Percentiles rank a stretch among this genome's conserved stretches.
These are phyloP conservation scores for Cephus pulcher DNA, from an alignment of 2,888 invertebrate species.

Conservation along the genomic window DNA sequence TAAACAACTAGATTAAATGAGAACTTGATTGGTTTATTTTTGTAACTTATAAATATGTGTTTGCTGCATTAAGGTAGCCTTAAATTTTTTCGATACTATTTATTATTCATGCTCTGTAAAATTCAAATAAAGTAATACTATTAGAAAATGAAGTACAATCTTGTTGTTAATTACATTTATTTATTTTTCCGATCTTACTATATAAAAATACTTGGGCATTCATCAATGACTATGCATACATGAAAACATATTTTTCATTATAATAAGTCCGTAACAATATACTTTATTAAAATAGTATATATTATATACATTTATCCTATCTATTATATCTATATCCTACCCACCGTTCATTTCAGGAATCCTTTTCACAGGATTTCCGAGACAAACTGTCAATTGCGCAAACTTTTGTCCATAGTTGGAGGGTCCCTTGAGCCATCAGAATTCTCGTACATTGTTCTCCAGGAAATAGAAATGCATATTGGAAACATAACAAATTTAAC, in stretches of 20 bases:
- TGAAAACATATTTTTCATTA: slow-evolving; percentile 48
- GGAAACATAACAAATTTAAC: too few species aligned
- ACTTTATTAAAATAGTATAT: slow-evolving; percentile 51
- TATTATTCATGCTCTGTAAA: slow-evolving; percentile 1
- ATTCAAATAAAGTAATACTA: neutral
- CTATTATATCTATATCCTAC: slow-evolving; percentile 42
- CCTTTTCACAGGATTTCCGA: slow-evolving; percentile 44
- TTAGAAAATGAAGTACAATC: neutral
- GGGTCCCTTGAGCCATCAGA: slow-evolving; percentile 20
- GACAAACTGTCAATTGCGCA: slow-evolving; percentile 48
- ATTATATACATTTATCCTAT: slow-evolving; percentile 51
- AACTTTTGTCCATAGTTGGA: slow-evolving; percentile 30
- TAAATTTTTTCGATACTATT: slow-evolving; percentile 2
- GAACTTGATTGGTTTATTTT: too few species aligned
- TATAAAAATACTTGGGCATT: slow-evolving; percentile 61
- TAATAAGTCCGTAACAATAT: slow-evolving; percentile 52
- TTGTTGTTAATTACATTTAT: slow-evolving; percentile 34
- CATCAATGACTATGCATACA: slow-evolving; percentile 55
- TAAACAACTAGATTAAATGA: slow-evolving; percentile 49
- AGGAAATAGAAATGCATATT: too few species aligned
- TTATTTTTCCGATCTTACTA: slow-evolving; percentile 51
- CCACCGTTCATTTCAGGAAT: slow-evolving; percentile 49
- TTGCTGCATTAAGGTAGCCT: too few species aligned
- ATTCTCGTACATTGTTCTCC: neutral
- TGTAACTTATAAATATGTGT: too few species aligned